Percentiles rank a stretch among this genome's conserved stretches.
Conservation (phyloP, 2,797 vertebrate genomes). For the Bradypodion ventrale region DNA sequence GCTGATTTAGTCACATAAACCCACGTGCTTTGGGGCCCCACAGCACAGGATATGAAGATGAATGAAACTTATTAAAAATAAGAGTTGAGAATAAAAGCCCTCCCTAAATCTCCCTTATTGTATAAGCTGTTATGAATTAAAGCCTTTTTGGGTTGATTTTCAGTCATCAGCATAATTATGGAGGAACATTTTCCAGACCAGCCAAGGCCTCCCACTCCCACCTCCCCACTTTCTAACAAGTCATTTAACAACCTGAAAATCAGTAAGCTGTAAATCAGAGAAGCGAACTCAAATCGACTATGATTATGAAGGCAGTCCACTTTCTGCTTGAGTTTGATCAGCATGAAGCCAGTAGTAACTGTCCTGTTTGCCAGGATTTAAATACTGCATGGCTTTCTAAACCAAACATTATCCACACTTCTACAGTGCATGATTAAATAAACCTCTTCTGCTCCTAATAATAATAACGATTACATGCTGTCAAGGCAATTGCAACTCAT, state of each 20-base stretch:
- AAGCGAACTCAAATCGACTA: slow-evolving; percentile 66
- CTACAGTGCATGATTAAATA: not conserved
- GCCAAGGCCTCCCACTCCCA: not conserved
- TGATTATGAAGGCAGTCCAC: slow-evolving; percentile 60
- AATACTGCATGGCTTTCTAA: not conserved
- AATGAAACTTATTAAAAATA: slow-evolving; percentile 64
- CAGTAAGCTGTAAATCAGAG: slow-evolving; percentile 73
- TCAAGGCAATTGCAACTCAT: too few relatives aligned
- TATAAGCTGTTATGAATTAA: slow-evolving; percentile 71
- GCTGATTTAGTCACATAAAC: slow-evolving; percentile 57
- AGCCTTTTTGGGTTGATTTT: slow-evolving; percentile 66
- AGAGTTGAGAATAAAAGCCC: slow-evolving; percentile 58
- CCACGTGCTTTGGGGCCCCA: slow-evolving; percentile 51
- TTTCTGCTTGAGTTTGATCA: slow-evolving; percentile 48
- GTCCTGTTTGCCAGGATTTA: slow-evolving; percentile 23
- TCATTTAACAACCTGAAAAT: slow-evolving; percentile 74
- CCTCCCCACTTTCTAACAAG: slow-evolving; percentile 62
- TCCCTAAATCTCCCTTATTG: slow-evolving; percentile 63
- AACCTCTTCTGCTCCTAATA: not conserved
- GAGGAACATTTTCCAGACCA: slow-evolving; percentile 71
- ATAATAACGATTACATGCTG: too few relatives aligned
- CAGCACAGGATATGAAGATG: slow-evolving; percentile 68
- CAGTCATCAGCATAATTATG: slow-evolving; percentile 69
- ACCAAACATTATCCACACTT: not conserved
- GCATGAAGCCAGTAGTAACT: slow-evolving; percentile 9